Evolutionary conservation across 2,797 vertebrate species (phyloP).

Genomic region (Nasua narica): DNA sequence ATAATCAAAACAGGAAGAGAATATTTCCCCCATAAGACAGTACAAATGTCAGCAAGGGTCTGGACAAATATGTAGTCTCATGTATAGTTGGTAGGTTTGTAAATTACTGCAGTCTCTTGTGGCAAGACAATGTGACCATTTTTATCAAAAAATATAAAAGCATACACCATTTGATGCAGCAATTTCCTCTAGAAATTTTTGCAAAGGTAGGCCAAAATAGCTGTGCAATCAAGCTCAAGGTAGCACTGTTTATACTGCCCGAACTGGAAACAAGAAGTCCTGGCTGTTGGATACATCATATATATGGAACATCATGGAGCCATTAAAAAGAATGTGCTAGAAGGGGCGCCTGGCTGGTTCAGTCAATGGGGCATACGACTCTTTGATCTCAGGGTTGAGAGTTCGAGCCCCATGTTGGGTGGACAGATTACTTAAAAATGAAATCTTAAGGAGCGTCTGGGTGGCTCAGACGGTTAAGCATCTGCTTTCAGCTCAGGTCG

Average conservation of each 20-base stretch:
- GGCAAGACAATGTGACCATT: background rate
- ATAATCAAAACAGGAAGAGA: constrained; percentile 38
- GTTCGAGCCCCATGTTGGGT: background rate
- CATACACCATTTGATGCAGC: background rate
- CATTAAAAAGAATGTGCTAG: background rate
- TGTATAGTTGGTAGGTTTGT: background rate
- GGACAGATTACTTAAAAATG: background rate
- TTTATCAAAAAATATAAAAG: constrained; percentile 32
- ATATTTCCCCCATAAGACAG: background rate
- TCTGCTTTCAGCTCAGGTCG: background rate
- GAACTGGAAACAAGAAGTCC: background rate
- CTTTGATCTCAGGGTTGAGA: background rate
- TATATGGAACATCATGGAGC: background rate
- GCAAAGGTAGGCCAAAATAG: background rate
- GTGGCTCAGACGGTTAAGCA: too few species aligned
- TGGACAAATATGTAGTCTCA: background rate
- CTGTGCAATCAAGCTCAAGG: background rate
- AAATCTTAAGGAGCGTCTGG: background rate
- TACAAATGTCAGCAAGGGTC: background rate
- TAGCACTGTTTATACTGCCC: background rate
- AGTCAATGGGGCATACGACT: background rate
- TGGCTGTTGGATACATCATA: background rate
- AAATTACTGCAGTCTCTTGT: background rate
- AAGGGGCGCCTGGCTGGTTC: background rate
- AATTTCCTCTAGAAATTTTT: constrained; percentile 30